phyloP scores from a whole-genome alignment of 2,888 invertebrate genomes.

The Rhyacophila evoluta region DNA sequence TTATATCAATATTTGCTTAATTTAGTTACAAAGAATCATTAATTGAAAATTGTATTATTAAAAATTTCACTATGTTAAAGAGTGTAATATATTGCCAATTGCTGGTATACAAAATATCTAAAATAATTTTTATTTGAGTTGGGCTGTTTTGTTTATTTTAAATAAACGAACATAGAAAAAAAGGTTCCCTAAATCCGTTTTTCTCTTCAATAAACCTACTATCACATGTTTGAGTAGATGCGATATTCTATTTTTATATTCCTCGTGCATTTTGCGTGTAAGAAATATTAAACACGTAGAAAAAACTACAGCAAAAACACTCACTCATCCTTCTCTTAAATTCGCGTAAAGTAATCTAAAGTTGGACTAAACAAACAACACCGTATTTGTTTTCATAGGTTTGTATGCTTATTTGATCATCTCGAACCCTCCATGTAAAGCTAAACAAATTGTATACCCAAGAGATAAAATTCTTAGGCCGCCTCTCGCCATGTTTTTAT shows the following conservation, averaged over 20 bases:
- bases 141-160: not conserved
- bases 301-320: not conserved
- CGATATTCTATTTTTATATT: too few species aligned
- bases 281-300: not conserved
- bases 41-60: too few species aligned
- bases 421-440: constrained; percentile 1
- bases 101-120: too few species aligned
- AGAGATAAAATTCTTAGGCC: constrained; percentile 29
- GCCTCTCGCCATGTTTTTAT: constrained; percentile 4
- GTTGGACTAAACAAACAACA: constrained; percentile 29
- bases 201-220: too few species aligned
- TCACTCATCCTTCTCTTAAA: not conserved
- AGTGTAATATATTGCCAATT: too few species aligned
- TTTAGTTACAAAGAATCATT: too few species aligned
- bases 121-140: too few species aligned
- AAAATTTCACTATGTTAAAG: too few species aligned
- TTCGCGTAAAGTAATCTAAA: constrained; percentile 9
- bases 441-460: constrained; percentile 25
- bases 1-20: too few species aligned
- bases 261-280: not conserved
- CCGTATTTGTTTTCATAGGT: constrained; percentile 33
- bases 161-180: not conserved
- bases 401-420: constrained; percentile 33
- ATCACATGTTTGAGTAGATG: too few species aligned
- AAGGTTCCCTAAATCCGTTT: too few species aligned